Evolutionary conservation across 2,888 invertebrate genomes (phyloP), one percentile per base, ranked within the genome.

Genomic region (Xylocampa areola): DNA sequence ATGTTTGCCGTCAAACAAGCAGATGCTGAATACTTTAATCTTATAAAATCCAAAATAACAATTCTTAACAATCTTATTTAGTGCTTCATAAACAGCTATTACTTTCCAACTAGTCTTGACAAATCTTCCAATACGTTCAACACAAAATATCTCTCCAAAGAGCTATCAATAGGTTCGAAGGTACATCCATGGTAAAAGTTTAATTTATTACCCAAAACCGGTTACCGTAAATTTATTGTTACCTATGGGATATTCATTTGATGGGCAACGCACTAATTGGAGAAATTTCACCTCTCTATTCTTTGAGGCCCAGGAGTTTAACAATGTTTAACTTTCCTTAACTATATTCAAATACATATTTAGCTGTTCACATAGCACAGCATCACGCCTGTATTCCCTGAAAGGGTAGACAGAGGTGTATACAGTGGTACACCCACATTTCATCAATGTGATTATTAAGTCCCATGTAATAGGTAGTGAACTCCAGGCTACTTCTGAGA

Each of bases 241-340:
- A 37, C 48, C 19, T 58, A 73, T 72, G 51, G 63, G 61, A 81
- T 77, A 83, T 85, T 81, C 82, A 84, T 85, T 83, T 79, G 81
- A 86, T 81, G 81, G 77, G 79, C 80, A 79, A 62, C 70, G 53
- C 55, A 77, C 84, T 86, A 86, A 87, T 86, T 88, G 80, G 85
- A 76, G 79, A 82, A 78, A 79, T 79, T 64, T 82, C 78, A 76
- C 73, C 63, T 68, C 51, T 40, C 57, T 58, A 58, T 52, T 44
- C 30, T 49, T 39, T 1, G 52, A 76, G 76, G 73, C 7, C 21
- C 65, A 43, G 14, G 7, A 21, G 21, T 50, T 5, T 1, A 11
- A 49, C 36, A 30, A 54, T 16, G 41, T 54, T 30, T 39, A 7
- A 35, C 43, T 65, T 8, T 8, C n/a, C n/a, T 8, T 8, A 25